Percentiles rank a stretch among this genome's conserved stretches.
Conservation (phyloP, 2,113 vertebrate genomes). For the Nothocercus julius region DNA sequence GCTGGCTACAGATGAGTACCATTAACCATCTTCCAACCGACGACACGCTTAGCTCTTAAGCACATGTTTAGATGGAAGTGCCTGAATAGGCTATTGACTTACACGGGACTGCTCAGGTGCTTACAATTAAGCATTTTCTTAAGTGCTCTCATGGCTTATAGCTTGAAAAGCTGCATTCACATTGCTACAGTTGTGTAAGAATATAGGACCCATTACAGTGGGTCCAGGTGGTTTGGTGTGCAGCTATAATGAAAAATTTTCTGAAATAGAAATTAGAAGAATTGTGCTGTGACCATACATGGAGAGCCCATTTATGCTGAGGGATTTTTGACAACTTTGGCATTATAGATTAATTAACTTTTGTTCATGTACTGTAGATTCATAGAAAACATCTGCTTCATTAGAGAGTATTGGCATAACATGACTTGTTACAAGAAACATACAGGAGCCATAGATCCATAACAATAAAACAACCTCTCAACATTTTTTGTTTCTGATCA, state of each 20-base stretch:
- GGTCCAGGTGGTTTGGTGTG: background rate
- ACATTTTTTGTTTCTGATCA: background rate
- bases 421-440: background rate
- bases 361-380: background rate
- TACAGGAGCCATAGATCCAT: background rate
- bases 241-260: background rate
- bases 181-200: background rate
- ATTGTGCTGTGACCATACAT: background rate
- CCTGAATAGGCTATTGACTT: background rate
- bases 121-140: background rate
- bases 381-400: background rate
- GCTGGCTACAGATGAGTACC: background rate
- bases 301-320: background rate
- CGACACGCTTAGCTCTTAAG: background rate
- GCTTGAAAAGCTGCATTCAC: background rate
- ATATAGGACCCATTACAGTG: background rate
- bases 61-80: background rate
- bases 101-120: background rate
- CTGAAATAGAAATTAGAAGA: background rate
- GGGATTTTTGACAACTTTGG: background rate
- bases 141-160: background rate
- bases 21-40: background rate
- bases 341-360: background rate
- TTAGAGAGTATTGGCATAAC: background rate
- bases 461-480: constrained; percentile 18